Evolutionary conservation across 2,888 invertebrate genomes (phyloP).

Genomic region (Hirtodrosophila alboralis): DNA sequence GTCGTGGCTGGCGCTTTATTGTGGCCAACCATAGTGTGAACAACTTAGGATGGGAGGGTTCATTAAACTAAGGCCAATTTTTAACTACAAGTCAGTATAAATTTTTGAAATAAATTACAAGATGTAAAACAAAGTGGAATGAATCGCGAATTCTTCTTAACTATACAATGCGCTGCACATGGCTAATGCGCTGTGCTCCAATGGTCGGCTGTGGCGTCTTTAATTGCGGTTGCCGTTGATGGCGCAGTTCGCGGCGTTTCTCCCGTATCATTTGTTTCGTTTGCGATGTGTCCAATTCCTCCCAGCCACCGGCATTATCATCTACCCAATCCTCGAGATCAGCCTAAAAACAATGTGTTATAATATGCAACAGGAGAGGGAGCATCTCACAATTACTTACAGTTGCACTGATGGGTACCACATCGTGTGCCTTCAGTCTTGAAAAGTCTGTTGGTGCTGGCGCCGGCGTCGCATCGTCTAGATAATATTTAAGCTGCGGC

Average conservation of each 20-base stretch:
- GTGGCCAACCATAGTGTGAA: constrained; percentile 59
- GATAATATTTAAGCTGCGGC: constrained; percentile 86
- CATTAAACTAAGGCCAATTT: constrained; percentile 55
- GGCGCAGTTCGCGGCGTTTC: constrained; percentile 82
- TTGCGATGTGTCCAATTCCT: constrained; percentile 84
- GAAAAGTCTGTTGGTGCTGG: constrained; percentile 80
- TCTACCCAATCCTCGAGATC: constrained; percentile 86
- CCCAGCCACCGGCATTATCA: constrained; percentile 85
- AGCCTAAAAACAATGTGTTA: constrained; percentile 73
- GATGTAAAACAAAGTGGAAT: constrained; percentile 38
- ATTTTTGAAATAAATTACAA: constrained; percentile 18
- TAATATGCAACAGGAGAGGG: too few relatives aligned
- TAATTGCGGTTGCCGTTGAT: constrained; percentile 73
- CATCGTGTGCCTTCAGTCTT: constrained; percentile 84
- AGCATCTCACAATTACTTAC: constrained; percentile 57
- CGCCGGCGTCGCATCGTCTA: constrained; percentile 79
- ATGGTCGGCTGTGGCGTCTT: constrained; percentile 47
- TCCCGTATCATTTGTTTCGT: constrained; percentile 83
- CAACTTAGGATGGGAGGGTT: constrained; percentile 21
- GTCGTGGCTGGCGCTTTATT: constrained; percentile 47
- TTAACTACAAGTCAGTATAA: constrained; percentile 24
- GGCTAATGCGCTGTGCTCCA: constrained; percentile 67
- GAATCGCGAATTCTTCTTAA: constrained; percentile 8
- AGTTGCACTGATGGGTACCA: constrained; percentile 84
- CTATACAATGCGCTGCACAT: constrained; percentile 66